Evolutionary conservation across 2,797 vertebrate species (phyloP), one percentile per base, ranked within the genome.

Genomic region (Florisuga fusca): DNA sequence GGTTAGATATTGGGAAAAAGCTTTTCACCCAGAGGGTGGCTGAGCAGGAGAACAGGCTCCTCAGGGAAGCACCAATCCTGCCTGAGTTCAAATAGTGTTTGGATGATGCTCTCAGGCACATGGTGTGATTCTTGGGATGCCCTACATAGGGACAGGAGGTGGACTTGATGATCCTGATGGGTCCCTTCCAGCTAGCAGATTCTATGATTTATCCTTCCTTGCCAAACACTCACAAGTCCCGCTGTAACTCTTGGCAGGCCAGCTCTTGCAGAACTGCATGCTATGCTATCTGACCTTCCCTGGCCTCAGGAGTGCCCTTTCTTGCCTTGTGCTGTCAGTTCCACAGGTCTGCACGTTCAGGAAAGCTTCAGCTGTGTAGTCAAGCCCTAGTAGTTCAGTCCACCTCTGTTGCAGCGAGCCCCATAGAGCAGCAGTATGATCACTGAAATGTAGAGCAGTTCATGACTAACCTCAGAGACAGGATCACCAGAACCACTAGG

Each of bases 351-450:
- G 55, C 48, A 6, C 0, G 1, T 10, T 45, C n/a, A 7, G 50
- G 38, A 63, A 43, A 1, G 15, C 5, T 8, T 25, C 21, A 38
- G 21, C 53, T 58, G 11, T 0, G 1, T 13, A 13, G 23, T 10
- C 55, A 38, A 45, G 23, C 31, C 14, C 53, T 12, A 1, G 20
- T 7, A 21, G 25, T 10, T 58, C 59, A 38, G 59, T 8, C 25
- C 22, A 19, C 22, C 23, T 34, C 22, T 53, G 22, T 12, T 6
- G 7, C 4, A 72, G 51, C 19, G 36, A 26, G 41, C 19, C 0
- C 1, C 23, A 27, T n/a, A n/a, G 33, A 13, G 6, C 2, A 16
- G 29, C 41, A 20, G 5, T 20, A 2, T 3, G 3, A 26, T 3
- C 51, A 46, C 1, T 1, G 25, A 51, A 63, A 25, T 8, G 31